Conservation (phyloP, 2,113 vertebrate species). For the Crotalus horridus region DNA sequence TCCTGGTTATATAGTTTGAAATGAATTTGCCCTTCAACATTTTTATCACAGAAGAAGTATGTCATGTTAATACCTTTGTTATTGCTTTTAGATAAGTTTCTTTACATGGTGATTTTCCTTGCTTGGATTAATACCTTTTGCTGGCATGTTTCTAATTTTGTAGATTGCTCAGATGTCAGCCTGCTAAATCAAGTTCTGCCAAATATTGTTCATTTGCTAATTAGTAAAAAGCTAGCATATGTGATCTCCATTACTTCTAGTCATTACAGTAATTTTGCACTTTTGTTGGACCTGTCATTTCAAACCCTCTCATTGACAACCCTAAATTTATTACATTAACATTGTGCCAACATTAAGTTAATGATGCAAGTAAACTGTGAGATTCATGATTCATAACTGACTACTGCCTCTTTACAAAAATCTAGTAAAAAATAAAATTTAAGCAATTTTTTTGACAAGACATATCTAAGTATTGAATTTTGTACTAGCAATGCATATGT, state of each 20-base stretch:
- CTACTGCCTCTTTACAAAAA: not conserved
- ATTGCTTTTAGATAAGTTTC: not conserved
- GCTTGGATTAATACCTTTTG: not conserved
- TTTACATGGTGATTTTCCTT: not conserved
- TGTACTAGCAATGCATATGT: not conserved
- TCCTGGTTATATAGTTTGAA: not conserved
- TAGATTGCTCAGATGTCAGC: slow-evolving; percentile 6
- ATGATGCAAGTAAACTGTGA: not conserved
- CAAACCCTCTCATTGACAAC: not conserved
- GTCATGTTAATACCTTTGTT: not conserved
- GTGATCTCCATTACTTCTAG: not conserved
- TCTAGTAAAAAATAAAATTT: not conserved
- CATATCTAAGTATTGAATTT: not conserved
- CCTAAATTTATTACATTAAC: not conserved
- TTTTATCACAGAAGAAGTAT: not conserved
- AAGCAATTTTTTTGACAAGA: not conserved
- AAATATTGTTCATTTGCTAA: slow-evolving; percentile 4
- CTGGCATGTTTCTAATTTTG: not conserved
- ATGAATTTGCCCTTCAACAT: not conserved
- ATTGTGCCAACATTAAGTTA: not conserved
- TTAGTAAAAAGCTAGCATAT: not conserved
- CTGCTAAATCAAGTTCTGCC: slow-evolving; percentile 8
- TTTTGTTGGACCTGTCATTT: not conserved
- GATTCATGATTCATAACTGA: not conserved
- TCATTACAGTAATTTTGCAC: not conserved